Conservation (phyloP, 1,140 invertebrate genomes). For the Tyrophagus putrescentiae region DNA sequence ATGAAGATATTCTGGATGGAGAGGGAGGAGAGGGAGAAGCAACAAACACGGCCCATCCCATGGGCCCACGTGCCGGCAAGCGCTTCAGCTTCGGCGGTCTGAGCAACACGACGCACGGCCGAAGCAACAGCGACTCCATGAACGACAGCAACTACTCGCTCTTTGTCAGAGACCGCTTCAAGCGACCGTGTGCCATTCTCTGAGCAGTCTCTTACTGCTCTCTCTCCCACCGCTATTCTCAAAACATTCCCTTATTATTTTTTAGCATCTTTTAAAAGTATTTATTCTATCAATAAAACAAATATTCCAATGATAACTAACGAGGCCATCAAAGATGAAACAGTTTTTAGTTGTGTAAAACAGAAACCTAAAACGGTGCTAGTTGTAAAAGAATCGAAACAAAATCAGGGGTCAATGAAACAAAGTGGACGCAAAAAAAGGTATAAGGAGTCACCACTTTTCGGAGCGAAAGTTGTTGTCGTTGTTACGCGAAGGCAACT, state of each 20-base stretch:
- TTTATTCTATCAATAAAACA: not conserved
- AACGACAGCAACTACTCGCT: constrained; percentile 6
- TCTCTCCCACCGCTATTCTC: no score
- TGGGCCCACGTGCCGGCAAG: not conserved
- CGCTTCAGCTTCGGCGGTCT: not conserved
- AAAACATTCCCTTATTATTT: no score
- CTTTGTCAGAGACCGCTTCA: not conserved
- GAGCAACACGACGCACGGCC: not conserved
- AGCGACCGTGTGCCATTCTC: not conserved
- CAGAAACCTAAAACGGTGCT: no score
- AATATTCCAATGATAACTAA: not conserved
- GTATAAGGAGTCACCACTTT: no score
- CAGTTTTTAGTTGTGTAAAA: no score
- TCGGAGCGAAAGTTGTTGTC: no score
- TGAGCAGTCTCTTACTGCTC: not conserved
- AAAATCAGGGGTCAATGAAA: no score
- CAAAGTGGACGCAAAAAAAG: no score
- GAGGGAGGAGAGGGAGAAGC: not conserved
- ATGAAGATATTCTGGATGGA: not conserved
- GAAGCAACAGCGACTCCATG: not conserved
- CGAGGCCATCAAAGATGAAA: not conserved
- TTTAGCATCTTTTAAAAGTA: no score
- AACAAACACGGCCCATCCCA: no score
- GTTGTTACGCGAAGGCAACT: no score
- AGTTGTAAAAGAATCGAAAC: no score